phyloP scores from a whole-genome alignment of 2,113 vertebrate genomes.

The Charadrius vociferus region DNA sequence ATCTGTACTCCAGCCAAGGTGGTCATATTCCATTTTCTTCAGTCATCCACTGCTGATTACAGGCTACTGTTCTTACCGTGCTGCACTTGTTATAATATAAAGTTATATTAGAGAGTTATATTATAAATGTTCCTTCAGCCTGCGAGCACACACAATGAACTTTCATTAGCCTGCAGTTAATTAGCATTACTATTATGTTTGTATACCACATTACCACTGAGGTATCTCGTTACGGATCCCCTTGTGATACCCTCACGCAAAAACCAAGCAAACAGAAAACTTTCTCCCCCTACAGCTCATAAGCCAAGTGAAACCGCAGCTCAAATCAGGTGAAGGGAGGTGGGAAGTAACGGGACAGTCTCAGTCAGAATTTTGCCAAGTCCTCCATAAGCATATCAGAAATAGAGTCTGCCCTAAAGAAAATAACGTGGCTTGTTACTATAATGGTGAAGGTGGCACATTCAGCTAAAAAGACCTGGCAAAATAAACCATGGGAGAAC shows the following conservation, averaged over 20 bases:
- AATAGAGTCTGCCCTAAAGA: background rate
- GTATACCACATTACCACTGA: background rate
- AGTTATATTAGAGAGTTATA: background rate
- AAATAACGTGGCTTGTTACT: background rate
- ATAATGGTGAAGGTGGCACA: background rate
- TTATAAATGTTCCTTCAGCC: background rate
- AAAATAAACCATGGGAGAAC: background rate
- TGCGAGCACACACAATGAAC: background rate
- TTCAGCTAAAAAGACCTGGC: background rate
- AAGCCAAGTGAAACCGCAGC: background rate
- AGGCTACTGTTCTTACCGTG: background rate
- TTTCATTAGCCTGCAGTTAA: background rate
- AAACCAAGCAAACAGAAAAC: background rate
- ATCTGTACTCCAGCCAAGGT: background rate
- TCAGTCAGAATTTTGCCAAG: background rate
- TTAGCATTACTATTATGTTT: background rate
- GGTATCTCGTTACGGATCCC: background rate
- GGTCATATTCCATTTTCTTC: background rate
- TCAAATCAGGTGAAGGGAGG: background rate
- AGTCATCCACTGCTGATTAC: background rate
- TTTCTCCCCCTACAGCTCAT: background rate
- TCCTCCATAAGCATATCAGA: background rate
- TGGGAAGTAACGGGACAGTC: background rate
- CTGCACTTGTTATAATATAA: background rate
- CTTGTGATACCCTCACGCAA: background rate